Evolutionary conservation across 2,888 invertebrate species (phyloP).

Genomic region (Deilephila elpenor): DNA sequence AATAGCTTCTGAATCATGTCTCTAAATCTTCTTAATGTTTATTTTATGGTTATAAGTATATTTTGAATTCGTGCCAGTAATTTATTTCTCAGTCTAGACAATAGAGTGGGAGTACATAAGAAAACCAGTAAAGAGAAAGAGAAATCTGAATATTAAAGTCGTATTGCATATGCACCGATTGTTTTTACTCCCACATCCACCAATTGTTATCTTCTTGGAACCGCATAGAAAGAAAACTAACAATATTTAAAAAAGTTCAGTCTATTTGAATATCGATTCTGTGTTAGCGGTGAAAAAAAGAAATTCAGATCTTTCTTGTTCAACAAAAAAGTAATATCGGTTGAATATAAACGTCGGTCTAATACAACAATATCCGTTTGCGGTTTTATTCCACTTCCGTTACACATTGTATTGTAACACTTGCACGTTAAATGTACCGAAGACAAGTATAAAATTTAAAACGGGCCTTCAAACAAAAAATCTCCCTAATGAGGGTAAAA

Average conservation of each 20-base stretch:
- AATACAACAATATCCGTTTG: constrained; percentile 15
- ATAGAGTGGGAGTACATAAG: too few relatives aligned
- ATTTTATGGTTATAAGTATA: too few relatives aligned
- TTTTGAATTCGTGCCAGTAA: too few relatives aligned
- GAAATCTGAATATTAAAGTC: constrained; percentile 6
- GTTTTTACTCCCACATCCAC: constrained; percentile 11
- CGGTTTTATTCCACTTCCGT: not conserved
- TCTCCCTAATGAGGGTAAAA: constrained; percentile 27
- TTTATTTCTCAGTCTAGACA: too few relatives aligned
- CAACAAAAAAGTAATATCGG: not conserved
- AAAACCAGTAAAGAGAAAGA: not conserved
- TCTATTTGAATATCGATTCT: too few relatives aligned
- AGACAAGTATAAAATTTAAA: constrained; percentile 2
- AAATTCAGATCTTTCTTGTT: not conserved
- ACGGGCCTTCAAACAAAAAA: constrained; percentile 8
- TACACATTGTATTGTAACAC: not conserved
- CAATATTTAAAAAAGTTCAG: too few relatives aligned
- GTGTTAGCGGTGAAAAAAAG: not conserved
- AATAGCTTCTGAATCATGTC: not conserved
- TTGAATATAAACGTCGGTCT: not conserved
- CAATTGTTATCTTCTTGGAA: not conserved
- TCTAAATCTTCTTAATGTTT: not conserved
- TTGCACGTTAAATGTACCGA: not conserved
- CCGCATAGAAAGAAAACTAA: not conserved
- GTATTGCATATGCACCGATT: constrained; percentile 5